These are phyloP conservation scores for Typhlomys cinereus DNA, from an alignment of 2,113 vertebrate genomes.

Conservation along the genomic window DNA sequence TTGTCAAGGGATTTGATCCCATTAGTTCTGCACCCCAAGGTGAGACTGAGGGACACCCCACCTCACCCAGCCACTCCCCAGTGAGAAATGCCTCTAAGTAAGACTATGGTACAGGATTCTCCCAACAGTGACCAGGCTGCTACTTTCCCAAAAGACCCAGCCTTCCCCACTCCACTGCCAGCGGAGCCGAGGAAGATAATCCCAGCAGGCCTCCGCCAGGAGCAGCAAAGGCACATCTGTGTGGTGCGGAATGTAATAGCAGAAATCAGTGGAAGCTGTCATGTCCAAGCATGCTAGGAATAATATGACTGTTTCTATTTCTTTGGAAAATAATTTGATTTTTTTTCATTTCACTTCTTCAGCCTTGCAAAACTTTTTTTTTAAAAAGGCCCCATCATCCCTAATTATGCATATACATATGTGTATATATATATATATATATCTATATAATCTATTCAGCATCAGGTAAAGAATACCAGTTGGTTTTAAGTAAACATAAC, in stretches of 20 bases:
- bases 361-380: not conserved
- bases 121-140: rapidly evolving
- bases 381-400: not conserved
- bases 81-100: not conserved
- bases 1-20: rapidly evolving
- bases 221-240: not conserved
- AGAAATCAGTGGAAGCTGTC: not conserved
- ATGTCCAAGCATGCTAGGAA: not conserved
- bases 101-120: not conserved
- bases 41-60: not conserved
- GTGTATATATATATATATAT: not conserved
- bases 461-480: conserved; percentile 44
- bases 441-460: not conserved
- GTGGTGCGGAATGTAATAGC: not conserved
- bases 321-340: not conserved
- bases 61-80: not conserved
- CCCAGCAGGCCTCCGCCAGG: not conserved
- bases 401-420: conserved; percentile 44
- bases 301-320: not conserved
- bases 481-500: conserved; percentile 53
- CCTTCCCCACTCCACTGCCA: not conserved
- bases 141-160: not conserved
- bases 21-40: rapidly evolving
- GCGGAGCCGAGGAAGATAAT: conserved; percentile 10
- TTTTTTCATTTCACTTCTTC: not conserved